Evolutionary conservation across 2,113 vertebrate genomes (phyloP).

Genomic region (Micronisus gabar): DNA sequence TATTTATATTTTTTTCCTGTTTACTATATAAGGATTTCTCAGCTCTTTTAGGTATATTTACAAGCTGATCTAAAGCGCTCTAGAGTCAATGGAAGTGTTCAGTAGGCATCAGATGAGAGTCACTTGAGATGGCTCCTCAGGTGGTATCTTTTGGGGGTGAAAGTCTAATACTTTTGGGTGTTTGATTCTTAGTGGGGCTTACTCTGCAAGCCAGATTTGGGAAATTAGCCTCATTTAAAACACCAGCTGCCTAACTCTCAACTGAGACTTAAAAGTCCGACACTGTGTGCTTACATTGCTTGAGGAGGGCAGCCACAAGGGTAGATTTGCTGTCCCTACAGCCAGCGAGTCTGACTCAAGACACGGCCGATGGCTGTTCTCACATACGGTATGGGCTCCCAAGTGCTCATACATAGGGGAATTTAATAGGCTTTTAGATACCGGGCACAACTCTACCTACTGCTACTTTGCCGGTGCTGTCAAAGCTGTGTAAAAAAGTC

Average conservation of each 20-base stretch:
- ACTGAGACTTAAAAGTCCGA: background rate
- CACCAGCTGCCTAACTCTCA: background rate
- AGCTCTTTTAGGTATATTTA: background rate
- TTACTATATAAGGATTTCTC: background rate
- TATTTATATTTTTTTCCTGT: background rate
- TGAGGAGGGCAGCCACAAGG: background rate
- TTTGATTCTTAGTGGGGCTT: background rate
- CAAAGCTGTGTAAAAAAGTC: background rate
- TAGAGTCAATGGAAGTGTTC: background rate
- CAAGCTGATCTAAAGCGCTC: background rate
- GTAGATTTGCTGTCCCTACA: background rate
- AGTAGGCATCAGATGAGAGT: background rate
- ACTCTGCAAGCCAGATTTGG: background rate
- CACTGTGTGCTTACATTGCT: no score
- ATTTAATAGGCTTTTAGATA: background rate
- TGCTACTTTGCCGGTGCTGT: background rate
- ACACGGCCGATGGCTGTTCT: rapidly evolving
- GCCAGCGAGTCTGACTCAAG: background rate
- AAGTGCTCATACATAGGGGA: background rate
- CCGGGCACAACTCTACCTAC: background rate
- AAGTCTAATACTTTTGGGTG: background rate
- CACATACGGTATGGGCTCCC: background rate
- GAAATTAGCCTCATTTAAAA: background rate
- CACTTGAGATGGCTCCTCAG: background rate
- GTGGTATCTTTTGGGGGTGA: background rate